A percentile compares a stretch with the other conserved stretches of the same genome.
Evolutionary conservation across 2,797 vertebrate species (phyloP).

Genomic region (Huso huso): DNA sequence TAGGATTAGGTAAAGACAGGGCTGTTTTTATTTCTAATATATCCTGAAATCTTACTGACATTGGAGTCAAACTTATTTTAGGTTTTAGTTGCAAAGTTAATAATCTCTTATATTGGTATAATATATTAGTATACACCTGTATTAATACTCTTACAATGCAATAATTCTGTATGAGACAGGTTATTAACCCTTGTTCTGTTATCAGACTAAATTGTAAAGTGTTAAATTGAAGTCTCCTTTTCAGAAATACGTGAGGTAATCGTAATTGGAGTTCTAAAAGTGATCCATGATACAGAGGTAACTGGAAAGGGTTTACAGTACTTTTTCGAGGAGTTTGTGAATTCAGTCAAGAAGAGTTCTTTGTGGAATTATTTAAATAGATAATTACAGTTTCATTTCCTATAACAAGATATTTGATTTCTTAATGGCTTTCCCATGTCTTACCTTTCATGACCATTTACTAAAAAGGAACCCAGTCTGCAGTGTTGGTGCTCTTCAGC

Average conservation of each 20-base stretch:
- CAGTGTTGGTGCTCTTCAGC: background rate
- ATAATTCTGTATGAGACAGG: too few relatives aligned
- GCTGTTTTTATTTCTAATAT: too few relatives aligned
- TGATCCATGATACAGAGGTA: background rate
- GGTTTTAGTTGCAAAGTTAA: too few relatives aligned
- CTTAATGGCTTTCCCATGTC: background rate
- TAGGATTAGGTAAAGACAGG: too few relatives aligned
- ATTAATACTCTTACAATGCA: too few relatives aligned
- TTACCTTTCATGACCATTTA: conserved; percentile 1
- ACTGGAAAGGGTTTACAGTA: background rate
- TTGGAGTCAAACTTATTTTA: too few relatives aligned
- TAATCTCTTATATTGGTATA: too few relatives aligned
- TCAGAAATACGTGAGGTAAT: background rate
- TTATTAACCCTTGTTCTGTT: too few relatives aligned
- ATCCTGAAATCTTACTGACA: too few relatives aligned
- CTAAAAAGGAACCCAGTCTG: background rate
- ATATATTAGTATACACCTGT: too few relatives aligned
- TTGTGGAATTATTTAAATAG: background rate
- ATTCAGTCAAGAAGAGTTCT: background rate
- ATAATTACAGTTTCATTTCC: background rate
- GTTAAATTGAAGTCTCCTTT: background rate
- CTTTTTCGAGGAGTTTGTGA: background rate
- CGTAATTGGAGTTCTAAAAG: background rate
- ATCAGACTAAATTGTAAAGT: too few relatives aligned
- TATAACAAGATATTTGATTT: conserved; percentile 7